Conservation (phyloP, 2,797 vertebrate genomes). For the Delichon dasypus region DNA sequence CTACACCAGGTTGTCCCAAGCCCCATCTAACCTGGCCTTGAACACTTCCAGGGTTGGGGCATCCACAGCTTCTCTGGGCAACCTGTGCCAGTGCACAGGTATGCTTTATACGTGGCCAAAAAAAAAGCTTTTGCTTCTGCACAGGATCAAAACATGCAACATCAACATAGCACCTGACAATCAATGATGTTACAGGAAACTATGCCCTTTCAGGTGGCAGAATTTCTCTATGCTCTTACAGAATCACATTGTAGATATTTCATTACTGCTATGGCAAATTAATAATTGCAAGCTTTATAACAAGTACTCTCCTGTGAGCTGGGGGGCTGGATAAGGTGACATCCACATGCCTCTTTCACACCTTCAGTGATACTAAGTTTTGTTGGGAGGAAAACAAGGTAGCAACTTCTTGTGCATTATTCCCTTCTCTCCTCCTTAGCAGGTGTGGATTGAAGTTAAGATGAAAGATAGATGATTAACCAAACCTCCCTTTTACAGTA, state of each 20-base stretch:
- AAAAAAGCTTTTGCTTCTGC: background rate
- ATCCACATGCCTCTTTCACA: background rate
- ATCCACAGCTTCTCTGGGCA: background rate
- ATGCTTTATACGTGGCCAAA: background rate
- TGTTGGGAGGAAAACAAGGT: background rate
- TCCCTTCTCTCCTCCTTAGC: background rate
- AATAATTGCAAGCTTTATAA: background rate
- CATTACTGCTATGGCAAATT: background rate
- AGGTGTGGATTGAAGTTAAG: background rate
- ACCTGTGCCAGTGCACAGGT: background rate
- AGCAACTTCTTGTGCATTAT: background rate
- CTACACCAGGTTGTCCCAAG: fast-evolving
- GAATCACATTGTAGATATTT: background rate
- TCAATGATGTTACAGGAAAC: background rate
- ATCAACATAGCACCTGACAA: background rate
- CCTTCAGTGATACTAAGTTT: background rate
- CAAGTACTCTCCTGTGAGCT: background rate
- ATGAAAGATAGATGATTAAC: background rate
- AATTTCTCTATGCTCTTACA: background rate
- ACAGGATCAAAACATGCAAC: background rate
- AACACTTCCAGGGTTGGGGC: background rate
- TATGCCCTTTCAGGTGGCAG: background rate
- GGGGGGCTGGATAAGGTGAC: background rate
- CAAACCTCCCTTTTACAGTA: background rate
- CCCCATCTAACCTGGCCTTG: background rate